These are phyloP conservation scores for Archips crataeganus DNA, from an alignment of 2,888 invertebrate species.

Conservation along the genomic window DNA sequence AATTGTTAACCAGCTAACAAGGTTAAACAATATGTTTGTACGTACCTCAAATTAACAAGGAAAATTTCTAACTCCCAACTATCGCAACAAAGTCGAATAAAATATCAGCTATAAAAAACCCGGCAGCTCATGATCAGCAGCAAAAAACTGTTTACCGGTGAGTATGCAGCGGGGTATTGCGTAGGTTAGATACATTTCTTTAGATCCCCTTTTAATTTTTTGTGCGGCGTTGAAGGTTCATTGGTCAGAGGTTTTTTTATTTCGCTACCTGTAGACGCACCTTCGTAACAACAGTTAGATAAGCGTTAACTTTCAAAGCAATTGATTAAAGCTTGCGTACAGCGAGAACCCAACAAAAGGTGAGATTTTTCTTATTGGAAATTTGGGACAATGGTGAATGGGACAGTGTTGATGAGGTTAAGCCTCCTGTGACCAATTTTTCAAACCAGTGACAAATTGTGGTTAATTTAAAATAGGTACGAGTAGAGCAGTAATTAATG, in stretches of 20 bases:
- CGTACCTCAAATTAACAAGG: conserved; percentile 7
- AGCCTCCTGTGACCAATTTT: too few species aligned
- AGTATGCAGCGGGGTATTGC: conserved; percentile 19
- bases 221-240: conserved; percentile 25
- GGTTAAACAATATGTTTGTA: neutral
- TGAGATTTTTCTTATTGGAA: neutral
- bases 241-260: conserved; percentile 29
- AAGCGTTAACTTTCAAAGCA: conserved; percentile 15
- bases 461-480: too few species aligned
- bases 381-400: too few species aligned
- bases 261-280: conserved; percentile 29
- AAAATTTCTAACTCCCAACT: neutral
- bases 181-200: conserved; percentile 28
- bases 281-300: conserved; percentile 25
- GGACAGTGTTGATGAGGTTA: too few species aligned
- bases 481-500: too few species aligned
- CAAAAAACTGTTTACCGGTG: conserved; percentile 34
- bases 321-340: neutral
- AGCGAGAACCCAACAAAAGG: neutral
- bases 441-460: neutral
- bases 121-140: conserved; percentile 8
- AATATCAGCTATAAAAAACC: conserved; percentile 12
- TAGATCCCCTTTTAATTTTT: conserved; percentile 23
- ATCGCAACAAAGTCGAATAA: conserved; percentile 5
- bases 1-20: neutral